Base-by-base conservation (phyloP, 2,888 invertebrate genomes). In the Cancer borealis region DNA sequence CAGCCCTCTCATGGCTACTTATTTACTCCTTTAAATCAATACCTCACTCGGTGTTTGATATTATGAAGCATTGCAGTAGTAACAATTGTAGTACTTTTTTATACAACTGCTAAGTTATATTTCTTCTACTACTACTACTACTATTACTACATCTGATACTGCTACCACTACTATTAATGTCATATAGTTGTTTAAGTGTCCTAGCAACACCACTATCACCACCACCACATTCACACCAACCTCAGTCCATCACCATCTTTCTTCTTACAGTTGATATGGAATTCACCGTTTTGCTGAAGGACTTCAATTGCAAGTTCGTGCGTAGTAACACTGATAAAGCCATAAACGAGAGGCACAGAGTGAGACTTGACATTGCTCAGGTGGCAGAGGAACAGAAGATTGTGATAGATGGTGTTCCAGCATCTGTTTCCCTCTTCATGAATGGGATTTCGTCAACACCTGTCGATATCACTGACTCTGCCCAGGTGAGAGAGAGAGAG, bases 391-490 rank as follows among this genome's bases (percentile, higher is more conserved):
- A 21, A 17, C 91, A 89, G 73, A 39, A 21, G n/a, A 17, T 93
- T 14, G 87, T 91, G 0, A 30, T 92, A 4, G 6, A 39, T 17
- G 46, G 93, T 17, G 17, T n/a, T 17, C 79, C 39, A 3, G 54
- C 17, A n/a, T 6, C 66, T 21, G 49, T 79, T 3, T 91, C 54
- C n/a, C 54, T 93, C 45, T 93, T 84, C 91, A 39, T 93, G 30
- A 91, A 93, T 60, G 93, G 93, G 1, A 10, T 60, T 8, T 45
- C 54, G 3, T 93, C 93, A 3, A 45, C 21, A 1, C 45, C 60
- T 21, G 91, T 93, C 17, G 46, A 93, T 91, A 60, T 93, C 2
- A n/a, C 93, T 5, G 87, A 93, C 45, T 45, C 93, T 45, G 87
- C 30, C 3, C 39, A 87, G 93, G 93, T 93, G 49, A 46, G 79